These are phyloP conservation scores for Phalangium opilio DNA, from an alignment of 2,888 invertebrate genomes.

Conservation along the genomic window DNA sequence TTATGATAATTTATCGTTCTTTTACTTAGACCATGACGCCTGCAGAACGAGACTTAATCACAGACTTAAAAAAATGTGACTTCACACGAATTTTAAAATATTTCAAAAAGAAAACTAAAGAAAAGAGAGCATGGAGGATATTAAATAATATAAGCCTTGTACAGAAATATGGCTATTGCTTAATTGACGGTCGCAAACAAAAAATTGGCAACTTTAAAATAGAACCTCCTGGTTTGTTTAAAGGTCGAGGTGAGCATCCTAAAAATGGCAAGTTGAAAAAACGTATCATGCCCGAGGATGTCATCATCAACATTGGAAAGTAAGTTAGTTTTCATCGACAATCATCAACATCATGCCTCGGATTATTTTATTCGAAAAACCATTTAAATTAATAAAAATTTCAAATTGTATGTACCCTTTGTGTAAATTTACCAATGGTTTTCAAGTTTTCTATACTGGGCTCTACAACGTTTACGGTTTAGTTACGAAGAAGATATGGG, in stretches of 20 bases:
- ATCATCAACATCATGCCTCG: too few relatives aligned
- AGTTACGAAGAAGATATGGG: too few relatives aligned
- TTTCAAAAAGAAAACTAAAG: not conserved
- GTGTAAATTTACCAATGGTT: too few relatives aligned
- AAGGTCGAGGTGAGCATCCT: constrained; percentile 10
- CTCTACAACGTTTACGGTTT: too few relatives aligned
- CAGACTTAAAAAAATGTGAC: constrained; percentile 6
- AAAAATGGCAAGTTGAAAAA: constrained; percentile 7
- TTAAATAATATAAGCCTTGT: constrained; percentile 70
- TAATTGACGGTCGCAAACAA: constrained; percentile 7
- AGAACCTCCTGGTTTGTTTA: constrained; percentile 9
- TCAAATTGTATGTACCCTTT: too few relatives aligned
- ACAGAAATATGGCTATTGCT: constrained; percentile 26
- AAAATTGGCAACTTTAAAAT: constrained; percentile 10
- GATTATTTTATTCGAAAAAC: too few relatives aligned
- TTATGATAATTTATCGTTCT: too few relatives aligned
- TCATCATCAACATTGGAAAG: constrained; percentile 7
- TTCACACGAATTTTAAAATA: not conserved
- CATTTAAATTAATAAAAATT: too few relatives aligned
- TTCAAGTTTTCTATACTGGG: too few relatives aligned
- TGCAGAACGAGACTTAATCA: constrained; percentile 2
- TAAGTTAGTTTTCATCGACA: too few relatives aligned
- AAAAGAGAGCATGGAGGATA: constrained; percentile 46
- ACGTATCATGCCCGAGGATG: constrained; percentile 6
- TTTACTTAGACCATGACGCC: too few relatives aligned